Conservation (phyloP, 2,888 invertebrate genomes). For the Melieria crassipennis region DNA sequence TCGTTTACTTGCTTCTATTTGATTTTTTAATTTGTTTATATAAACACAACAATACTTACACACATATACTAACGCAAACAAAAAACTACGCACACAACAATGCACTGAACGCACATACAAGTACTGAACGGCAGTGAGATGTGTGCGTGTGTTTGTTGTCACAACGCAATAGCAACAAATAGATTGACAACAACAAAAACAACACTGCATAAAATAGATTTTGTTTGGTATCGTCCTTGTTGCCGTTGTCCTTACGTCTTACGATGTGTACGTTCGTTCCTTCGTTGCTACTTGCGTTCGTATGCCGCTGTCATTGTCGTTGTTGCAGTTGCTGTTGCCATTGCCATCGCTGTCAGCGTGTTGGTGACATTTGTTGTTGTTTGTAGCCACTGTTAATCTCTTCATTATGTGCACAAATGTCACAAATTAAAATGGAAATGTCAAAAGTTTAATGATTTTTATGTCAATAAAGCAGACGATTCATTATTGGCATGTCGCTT, state of each 20-base stretch:
- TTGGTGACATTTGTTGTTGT: not conserved
- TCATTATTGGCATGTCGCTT: not conserved
- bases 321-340: not conserved
- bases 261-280: too few species aligned
- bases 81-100: too few species aligned
- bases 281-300: not conserved
- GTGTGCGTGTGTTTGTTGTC: not conserved
- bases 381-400: conserved; percentile 6
- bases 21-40: not conserved
- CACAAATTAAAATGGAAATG: conserved; percentile 20
- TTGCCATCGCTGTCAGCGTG: not conserved
- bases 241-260: too few species aligned
- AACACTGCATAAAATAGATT: too few species aligned
- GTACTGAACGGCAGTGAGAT: not conserved
- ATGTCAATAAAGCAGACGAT: conserved; percentile 12
- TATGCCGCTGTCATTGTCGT: not conserved
- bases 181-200: not conserved
- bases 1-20: not conserved
- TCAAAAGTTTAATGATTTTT: conserved; percentile 25
- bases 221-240: too few species aligned
- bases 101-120: too few species aligned
- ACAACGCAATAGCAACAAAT: not conserved
- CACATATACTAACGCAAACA: not conserved
- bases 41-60: not conserved
- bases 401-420: conserved; percentile 19